A percentile compares a stretch with the other conserved stretches of the same genome.
These are phyloP conservation scores for Symphodus melops DNA, from an alignment of 2,113 vertebrate genomes.

Conservation along the genomic window DNA sequence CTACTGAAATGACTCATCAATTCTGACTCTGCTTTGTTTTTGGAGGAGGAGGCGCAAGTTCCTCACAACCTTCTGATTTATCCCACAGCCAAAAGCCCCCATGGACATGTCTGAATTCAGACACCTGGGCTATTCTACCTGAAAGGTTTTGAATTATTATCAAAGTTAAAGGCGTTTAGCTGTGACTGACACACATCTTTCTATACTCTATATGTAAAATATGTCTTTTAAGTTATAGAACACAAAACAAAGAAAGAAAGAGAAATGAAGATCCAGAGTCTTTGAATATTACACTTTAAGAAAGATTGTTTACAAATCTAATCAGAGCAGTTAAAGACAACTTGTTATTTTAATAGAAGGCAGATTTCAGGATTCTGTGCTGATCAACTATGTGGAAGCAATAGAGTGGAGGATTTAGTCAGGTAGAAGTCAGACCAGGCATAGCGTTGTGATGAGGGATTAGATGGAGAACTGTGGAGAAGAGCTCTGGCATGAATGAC, in stretches of 20 bases:
- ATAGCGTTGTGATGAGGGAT: slow-evolving; percentile 38
- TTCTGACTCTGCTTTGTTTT: no score
- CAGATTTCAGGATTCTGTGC: not conserved
- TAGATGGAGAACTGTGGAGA: slow-evolving; percentile 23
- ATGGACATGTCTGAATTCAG: no score
- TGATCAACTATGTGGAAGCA: slow-evolving; percentile 16
- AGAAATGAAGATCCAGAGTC: not conserved
- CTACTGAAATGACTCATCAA: no score
- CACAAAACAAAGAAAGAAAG: not conserved
- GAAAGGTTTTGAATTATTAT: no score
- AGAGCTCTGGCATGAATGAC: slow-evolving; percentile 29
- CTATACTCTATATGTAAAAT: not conserved
- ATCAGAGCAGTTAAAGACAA: no score
- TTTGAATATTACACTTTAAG: not conserved
- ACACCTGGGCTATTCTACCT: no score
- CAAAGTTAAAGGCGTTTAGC: not conserved
- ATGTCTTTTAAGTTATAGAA: no score
- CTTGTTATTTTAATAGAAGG: not conserved
- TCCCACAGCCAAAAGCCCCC: not conserved
- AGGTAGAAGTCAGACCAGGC: slow-evolving; percentile 27
- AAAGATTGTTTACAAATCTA: not conserved
- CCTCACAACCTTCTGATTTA: not conserved
- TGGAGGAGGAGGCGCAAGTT: not conserved
- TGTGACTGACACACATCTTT: not conserved
- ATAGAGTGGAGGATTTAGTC: slow-evolving; percentile 9